Conservation (phyloP, 2,113 vertebrate genomes). For the Pampusana beccarii region DNA sequence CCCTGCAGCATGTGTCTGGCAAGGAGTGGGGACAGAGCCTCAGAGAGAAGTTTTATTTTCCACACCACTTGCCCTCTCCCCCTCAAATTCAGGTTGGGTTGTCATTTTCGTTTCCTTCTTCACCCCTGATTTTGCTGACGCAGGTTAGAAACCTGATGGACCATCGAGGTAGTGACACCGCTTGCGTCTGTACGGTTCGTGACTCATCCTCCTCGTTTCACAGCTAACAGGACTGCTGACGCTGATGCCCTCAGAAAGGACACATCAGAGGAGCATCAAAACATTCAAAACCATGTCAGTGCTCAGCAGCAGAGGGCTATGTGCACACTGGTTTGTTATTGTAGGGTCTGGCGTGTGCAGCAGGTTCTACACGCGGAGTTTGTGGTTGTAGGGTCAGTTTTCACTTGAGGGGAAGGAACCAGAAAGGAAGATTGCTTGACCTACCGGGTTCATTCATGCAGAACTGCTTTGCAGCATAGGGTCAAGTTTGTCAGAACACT, state of each 20-base stretch:
- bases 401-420: not conserved
- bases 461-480: not conserved
- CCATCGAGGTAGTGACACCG: not conserved
- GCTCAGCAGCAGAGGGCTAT: not conserved
- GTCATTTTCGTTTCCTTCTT: not conserved
- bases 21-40: not conserved
- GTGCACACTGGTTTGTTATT: not conserved
- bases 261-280: not conserved
- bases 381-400: not conserved
- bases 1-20: not conserved
- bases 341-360: not conserved
- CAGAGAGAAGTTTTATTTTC: not conserved
- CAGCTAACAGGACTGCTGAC: slow-evolving; percentile 19
- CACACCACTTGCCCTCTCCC: not conserved
- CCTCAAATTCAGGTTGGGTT: not conserved
- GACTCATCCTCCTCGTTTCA: slow-evolving; percentile 23
- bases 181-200: not conserved
- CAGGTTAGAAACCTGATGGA: not conserved
- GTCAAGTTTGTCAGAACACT: slow-evolving; percentile 31
- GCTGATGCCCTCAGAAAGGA: slow-evolving; percentile 12
- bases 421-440: slow-evolving; percentile 9
- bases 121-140: not conserved
- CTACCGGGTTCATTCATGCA: slow-evolving; percentile 20
- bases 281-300: not conserved
- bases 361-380: fast-evolving